Percentiles rank a stretch among this genome's conserved stretches.
Conservation (phyloP, 2,113 vertebrate species). For the Pseudorhombus dupliciocellatus region DNA sequence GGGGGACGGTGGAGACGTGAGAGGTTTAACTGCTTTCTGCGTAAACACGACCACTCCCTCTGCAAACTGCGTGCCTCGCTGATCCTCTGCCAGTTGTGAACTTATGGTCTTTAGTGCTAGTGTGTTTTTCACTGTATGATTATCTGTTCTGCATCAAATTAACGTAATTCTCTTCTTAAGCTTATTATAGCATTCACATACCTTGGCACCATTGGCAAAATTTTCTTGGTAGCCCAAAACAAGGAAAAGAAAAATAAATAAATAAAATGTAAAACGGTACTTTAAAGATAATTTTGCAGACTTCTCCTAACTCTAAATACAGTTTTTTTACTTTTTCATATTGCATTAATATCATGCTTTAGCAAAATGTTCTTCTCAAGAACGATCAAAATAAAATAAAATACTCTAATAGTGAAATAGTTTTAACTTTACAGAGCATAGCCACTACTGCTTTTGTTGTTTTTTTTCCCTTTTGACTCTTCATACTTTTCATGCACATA, state of each 20-base stretch:
- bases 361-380: slow-evolving; percentile 99
- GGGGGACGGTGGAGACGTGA: slow-evolving; percentile 52
- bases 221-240: slow-evolving; percentile 92
- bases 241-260: slow-evolving; percentile 63
- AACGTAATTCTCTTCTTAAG: slow-evolving; percentile 91
- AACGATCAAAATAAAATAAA: slow-evolving; percentile 99
- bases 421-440: slow-evolving; percentile 99
- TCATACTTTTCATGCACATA: slow-evolving; percentile 99
- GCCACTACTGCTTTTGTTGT: slow-evolving; percentile 98
- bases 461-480: slow-evolving; percentile 82
- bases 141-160: slow-evolving; percentile 94
- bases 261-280: slow-evolving; percentile 94
- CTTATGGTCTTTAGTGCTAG: slow-evolving; percentile 88
- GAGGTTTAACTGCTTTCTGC: slow-evolving; percentile 61
- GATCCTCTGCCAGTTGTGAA: slow-evolving; percentile 84
- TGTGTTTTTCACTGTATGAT: slow-evolving; percentile 88
- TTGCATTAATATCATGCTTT: slow-evolving; percentile 99
- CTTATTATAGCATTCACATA: slow-evolving; percentile 96
- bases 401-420: slow-evolving; percentile 99
- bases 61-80: slow-evolving; percentile 69
- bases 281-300: slow-evolving; percentile 92
- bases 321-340: slow-evolving; percentile 87
- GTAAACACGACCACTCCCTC: slow-evolving; percentile 48
- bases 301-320: slow-evolving; percentile 99
- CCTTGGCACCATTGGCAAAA: slow-evolving; percentile 98